Evolutionary conservation across 2,888 invertebrate species (phyloP), one percentile per base, ranked within the genome.

Genomic region (Lithodes maja): DNA sequence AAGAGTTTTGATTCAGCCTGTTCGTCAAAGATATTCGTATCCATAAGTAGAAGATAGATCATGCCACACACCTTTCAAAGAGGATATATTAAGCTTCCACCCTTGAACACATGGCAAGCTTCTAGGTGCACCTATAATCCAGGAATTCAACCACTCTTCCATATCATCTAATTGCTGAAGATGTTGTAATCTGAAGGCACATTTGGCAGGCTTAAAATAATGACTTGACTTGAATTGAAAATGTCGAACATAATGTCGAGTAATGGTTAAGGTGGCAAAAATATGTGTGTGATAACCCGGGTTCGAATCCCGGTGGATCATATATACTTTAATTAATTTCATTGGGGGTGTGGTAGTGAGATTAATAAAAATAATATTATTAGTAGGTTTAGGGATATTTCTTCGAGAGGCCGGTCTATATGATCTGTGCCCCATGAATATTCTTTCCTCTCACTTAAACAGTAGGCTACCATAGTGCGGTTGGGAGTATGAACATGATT

Each of bases 31-130:
- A 68, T 61, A 82, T 2, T 68, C 0, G 68, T 50, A 82, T 15
- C 7, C 0, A 83, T 83, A 74, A 3, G 52, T 50, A 9, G 2
- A 17, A 53, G 52, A 3, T 7, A 74, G 2, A 12, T 83, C 74
- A 2, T 83, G 53, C 74, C 83, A 53, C 74, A 83, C 9, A 17
- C 9, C 9, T 82, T 68, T 82, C 3, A 82, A 9, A 49, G 49
- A 68, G 7, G 71, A 71, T 50, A 83, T 83, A 53, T 83, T 83
- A 1, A 71, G 74, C 15, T 53, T 9, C 83, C 74, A 83, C 5
- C 69, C 82, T 7, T 68, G 49, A 68, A 82, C 15, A 15, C 68
- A 82, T 3, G 82, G 83, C 53, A 83, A 74, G 53, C 2, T 53
- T 12, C n/a, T 83, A 15, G 12, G 15, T 5, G 83, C 33, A n/a